Evolutionary conservation across 2,888 invertebrate species (phyloP).

Genomic region (Tiliacea aurago): DNA sequence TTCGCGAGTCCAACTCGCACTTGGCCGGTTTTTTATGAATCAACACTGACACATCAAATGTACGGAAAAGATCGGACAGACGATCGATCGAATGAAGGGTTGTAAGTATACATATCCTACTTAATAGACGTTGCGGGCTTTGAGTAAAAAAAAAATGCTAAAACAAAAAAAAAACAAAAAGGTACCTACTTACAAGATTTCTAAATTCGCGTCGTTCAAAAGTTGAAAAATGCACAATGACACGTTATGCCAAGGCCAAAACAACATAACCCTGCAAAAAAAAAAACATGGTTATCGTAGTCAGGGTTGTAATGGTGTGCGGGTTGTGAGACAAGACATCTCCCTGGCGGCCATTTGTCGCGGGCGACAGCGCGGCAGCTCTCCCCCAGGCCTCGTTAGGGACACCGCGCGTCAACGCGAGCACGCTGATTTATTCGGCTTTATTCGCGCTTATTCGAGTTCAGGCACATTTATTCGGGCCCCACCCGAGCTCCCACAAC

Average conservation of each 20-base stretch:
- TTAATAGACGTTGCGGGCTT: not conserved
- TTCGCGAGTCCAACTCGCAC: too few relatives aligned
- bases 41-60: not conserved
- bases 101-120: not conserved
- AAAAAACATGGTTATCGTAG: slow-evolving; percentile 58
- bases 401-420: slow-evolving; percentile 77
- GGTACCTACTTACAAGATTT: too few relatives aligned
- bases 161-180: not conserved
- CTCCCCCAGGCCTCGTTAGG: slow-evolving; percentile 84
- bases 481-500: slow-evolving; percentile 76
- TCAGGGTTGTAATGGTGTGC: slow-evolving; percentile 58
- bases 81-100: not conserved
- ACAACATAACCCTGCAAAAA: not conserved
- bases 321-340: slow-evolving; percentile 64
- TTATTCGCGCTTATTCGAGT: slow-evolving; percentile 56
- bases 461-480: slow-evolving; percentile 67
- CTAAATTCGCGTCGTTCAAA: too few relatives aligned
- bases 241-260: not conserved
- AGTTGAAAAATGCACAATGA: not conserved
- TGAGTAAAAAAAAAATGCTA: not conserved
- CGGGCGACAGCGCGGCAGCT: slow-evolving; percentile 68
- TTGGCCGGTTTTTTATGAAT: too few relatives aligned
- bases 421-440: slow-evolving; percentile 83
- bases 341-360: slow-evolving; percentile 87
- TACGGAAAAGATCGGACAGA: not conserved